Conservation (phyloP, 2,113 vertebrate species). For the Gavialis gangeticus region DNA sequence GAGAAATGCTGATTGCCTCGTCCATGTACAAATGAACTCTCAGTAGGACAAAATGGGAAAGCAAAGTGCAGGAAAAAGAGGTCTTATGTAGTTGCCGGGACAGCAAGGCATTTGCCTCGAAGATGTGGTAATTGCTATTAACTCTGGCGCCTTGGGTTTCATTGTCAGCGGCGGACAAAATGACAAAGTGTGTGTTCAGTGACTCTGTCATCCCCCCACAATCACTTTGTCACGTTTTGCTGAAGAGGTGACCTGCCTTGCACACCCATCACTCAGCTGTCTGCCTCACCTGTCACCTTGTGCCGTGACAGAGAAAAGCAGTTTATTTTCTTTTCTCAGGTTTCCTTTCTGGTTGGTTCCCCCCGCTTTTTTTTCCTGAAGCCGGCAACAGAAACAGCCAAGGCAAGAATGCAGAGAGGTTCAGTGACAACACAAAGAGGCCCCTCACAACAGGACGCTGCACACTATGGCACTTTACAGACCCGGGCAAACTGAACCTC, state of each 20-base stretch:
- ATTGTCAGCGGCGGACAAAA: background rate
- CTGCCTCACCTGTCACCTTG: background rate
- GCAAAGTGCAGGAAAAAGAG: background rate
- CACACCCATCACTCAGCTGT: rapidly evolving
- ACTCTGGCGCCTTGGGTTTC: background rate
- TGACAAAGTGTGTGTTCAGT: background rate
- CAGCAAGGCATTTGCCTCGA: background rate
- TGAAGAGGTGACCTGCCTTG: background rate
- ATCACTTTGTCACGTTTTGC: background rate
- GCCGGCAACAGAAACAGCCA: background rate
- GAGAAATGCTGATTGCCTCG: background rate
- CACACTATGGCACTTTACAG: background rate
- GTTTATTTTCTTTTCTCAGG: background rate
- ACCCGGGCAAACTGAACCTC: rapidly evolving
- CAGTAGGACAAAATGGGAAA: background rate
- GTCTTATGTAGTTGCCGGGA: background rate
- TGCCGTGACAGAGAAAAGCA: background rate
- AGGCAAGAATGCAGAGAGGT: background rate
- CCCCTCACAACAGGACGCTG: background rate
- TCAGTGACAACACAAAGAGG: background rate
- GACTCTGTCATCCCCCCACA: rapidly evolving
- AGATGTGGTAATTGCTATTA: background rate
- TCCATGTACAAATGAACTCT: background rate
- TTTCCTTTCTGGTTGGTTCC: background rate
- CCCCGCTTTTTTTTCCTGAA: background rate